A percentile compares a stretch with the other conserved stretches of the same genome.
phyloP scores from a whole-genome alignment of 2,797 vertebrate genomes.

The Alauda arvensis region DNA sequence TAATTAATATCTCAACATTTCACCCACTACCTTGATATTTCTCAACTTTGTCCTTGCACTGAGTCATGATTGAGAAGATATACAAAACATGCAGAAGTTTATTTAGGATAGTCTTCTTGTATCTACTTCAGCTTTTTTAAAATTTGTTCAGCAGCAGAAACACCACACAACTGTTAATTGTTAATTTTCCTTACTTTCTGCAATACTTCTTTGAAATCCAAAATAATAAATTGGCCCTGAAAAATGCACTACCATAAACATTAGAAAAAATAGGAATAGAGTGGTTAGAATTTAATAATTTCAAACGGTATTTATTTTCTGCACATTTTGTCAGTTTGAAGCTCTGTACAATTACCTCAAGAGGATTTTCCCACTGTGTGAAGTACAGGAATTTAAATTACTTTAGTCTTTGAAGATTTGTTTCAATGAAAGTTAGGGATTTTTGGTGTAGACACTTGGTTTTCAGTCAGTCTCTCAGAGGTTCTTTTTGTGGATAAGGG shows the following conservation, averaged over 20 bases:
- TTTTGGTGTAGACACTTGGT: neutral
- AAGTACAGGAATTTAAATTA: neutral
- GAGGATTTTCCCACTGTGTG: neutral
- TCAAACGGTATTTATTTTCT: neutral
- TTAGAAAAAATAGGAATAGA: neutral
- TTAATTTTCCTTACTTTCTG: neutral
- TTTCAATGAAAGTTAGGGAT: neutral
- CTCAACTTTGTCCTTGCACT: neutral
- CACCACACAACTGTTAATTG: neutral
- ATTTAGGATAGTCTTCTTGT: neutral
- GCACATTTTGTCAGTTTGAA: neutral
- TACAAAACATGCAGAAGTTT: neutral
- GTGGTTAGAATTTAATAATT: neutral
- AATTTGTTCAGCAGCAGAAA: neutral
- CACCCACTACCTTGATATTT: neutral
- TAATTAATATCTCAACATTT: neutral
- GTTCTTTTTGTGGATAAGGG: neutral
- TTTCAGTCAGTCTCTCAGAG: fast-evolving
- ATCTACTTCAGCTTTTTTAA: neutral
- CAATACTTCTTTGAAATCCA: neutral
- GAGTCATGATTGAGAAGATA: neutral
- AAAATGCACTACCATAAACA: neutral
- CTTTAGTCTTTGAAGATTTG: neutral
- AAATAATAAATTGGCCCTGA: neutral
- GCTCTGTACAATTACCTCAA: neutral